Base-by-base conservation (phyloP, 2,797 vertebrate genomes). In the Chanos chanos region DNA sequence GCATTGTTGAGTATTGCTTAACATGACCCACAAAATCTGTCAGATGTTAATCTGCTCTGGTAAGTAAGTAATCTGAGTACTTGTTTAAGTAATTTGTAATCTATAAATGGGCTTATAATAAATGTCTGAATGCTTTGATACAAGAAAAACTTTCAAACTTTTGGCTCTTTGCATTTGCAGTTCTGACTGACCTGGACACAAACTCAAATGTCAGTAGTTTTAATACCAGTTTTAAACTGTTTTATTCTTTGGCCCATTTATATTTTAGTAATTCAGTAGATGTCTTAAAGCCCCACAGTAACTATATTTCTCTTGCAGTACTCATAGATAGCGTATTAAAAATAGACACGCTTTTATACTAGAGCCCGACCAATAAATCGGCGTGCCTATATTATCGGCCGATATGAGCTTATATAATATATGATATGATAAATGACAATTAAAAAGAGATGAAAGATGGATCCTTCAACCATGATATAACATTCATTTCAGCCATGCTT, bases 21-120 rank as follows among this genome's bases (percentile, higher is more conserved):
- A 70, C 60, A 53, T 77, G 77, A 79, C 74, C 70, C 47, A 2
- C 62, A 78, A 64, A 79, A 66, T 48, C 75, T 78, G n/a, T 76
- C 83, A 83, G 78, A 82, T 10, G 60, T 68, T 79, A 33, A 37
- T 47, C 59, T 80, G 45, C 77, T 67, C 34, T 69, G 87, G 84
- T 88, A 67, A 87, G 85, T 88, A 81, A 69, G 76, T 66, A 49
- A 62, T 21, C 8, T 61, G 8, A 76, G 54, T 65, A 30, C 73
- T 54, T 60, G 18, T 66, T 64, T 64, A 54, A 40, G 36, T 33
- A 55, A 68, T 61, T 37, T 55, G 33, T 62, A 61, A 81, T 74
- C 72, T 83, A 87, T 87, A 86, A 87, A 85, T 86, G 84, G 86
- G 86, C 79, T 76, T 51, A 68, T 61, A 21, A n/a, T n/a, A n/a